Conservation (phyloP, 2,888 invertebrate genomes). For the Drosophila anomalata region DNA sequence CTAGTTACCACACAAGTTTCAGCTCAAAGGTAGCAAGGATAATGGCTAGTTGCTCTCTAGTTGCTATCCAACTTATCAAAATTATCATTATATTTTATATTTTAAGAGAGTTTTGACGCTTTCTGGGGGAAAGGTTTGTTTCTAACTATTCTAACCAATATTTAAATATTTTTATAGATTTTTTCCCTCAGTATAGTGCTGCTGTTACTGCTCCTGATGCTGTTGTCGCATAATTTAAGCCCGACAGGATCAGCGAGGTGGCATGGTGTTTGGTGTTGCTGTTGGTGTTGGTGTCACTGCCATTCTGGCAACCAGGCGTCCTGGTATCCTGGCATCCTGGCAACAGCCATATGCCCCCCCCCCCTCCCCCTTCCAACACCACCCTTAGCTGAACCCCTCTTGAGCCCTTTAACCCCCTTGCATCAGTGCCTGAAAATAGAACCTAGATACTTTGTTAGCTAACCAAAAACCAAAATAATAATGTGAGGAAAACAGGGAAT, state of each 20-base stretch:
- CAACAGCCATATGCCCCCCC: constrained; percentile 63
- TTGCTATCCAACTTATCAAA: no score
- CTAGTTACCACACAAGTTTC: not conserved
- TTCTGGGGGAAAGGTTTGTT: no score
- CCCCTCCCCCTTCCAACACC: not conserved
- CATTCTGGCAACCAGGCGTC: constrained; percentile 16
- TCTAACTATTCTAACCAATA: no score
- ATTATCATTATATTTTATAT: no score
- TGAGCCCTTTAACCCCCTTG: constrained; percentile 13
- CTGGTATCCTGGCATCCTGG: constrained; percentile 30
- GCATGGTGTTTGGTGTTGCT: constrained; percentile 8
- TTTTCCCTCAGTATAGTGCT: not conserved
- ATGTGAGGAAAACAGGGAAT: not conserved
- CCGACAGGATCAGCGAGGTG: constrained; percentile 30
- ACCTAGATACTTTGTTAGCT: constrained; percentile 36
- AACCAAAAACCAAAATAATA: constrained; percentile 7
- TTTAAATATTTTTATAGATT: not conserved
- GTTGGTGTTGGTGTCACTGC: constrained; percentile 15
- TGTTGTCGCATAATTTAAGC: constrained; percentile 69
- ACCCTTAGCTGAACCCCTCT: not conserved
- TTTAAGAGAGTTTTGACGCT: no score
- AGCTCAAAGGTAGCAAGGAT: not conserved
- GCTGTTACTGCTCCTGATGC: constrained; percentile 13
- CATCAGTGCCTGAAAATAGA: constrained; percentile 51
- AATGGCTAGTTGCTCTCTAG: not conserved